Base-by-base conservation (phyloP, 2,888 invertebrate species). In the Spodoptera littoralis region DNA sequence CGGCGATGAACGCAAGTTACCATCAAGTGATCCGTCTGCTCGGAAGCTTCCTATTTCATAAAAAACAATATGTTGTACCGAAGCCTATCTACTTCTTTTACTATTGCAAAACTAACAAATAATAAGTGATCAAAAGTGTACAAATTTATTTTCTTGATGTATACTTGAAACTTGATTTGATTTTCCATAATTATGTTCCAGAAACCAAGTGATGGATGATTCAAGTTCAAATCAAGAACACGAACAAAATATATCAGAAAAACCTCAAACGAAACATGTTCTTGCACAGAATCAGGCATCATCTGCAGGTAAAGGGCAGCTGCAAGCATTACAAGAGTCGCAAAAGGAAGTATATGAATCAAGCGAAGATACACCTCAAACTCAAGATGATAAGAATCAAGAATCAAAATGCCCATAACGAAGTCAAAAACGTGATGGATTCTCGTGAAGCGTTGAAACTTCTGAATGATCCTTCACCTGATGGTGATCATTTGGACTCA, bases 401-500 rank as follows among this genome's bases (percentile, higher is more conserved):
- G 1, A 4, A 8, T 4, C 11, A 13, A 54, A 45, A 53, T 27
- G 13, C 18, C 18, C 18, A 18, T 18, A 18, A 45, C 2, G 4
- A 24, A 4, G 9, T 30, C 3, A 54, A 45, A 27, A 12, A 24
- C 24, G 5, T 41, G 11, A 11, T 62, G 8, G 43, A 56, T 27
- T 57, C 56, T 18, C 12, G 69, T 1, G 81, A 87, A 70, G 88
- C 84, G 0, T 65, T 83, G 4, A 65, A 76, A 1, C 63, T 90
- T 1, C 36, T 90, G 1, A 60, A 81, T 6, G 83, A 81, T 0
- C 90, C 90, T 0, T 76, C 80, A 6, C 84, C 88, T 11, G 90
- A 91, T 41, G 90, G 91, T 1, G 90, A 90, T 60, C 82, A 88
- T 18, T 63, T 88, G 24, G 84, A 84, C 53, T 11, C 80, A 70